Conservation (phyloP, 2,888 invertebrate genomes). For the Dryococelus australis region DNA sequence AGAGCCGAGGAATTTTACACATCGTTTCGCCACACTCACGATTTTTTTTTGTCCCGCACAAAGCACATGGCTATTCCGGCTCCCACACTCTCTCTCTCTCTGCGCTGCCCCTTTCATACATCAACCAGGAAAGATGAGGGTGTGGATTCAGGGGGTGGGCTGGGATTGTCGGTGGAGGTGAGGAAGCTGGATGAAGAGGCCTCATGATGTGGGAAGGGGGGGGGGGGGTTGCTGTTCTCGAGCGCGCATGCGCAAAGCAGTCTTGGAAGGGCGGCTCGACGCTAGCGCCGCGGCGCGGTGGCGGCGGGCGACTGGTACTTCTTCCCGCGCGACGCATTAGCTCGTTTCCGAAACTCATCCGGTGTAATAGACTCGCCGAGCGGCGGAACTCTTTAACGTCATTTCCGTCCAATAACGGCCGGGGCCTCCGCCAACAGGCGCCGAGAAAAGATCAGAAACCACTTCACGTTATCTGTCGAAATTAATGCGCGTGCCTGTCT, state of each 20-base stretch:
- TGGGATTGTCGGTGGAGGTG: too few species aligned
- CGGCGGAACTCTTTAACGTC: too few species aligned
- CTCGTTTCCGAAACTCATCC: slow-evolving; percentile 7
- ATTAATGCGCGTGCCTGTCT: too few species aligned
- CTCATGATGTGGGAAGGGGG: too few species aligned
- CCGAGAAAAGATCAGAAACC: neutral
- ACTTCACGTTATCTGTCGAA: neutral
- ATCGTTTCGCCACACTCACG: neutral
- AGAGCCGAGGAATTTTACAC: neutral
- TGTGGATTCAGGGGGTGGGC: neutral
- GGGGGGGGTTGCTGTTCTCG: too few species aligned
- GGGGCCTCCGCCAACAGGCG: neutral
- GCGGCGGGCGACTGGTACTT: neutral
- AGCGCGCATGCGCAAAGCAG: too few species aligned
- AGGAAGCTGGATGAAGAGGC: too few species aligned
- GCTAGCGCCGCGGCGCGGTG: neutral
- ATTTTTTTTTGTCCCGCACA: neutral
- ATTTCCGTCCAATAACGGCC: neutral
- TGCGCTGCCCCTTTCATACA: neutral
- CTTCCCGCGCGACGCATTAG: neutral
- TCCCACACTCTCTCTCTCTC: neutral
- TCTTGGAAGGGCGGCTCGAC: neutral
- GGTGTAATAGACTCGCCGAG: neutral
- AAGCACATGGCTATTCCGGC: neutral
- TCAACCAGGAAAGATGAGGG: neutral